Evolutionary conservation across 35 echinoderm and acorn worm species (phyloP).

Genomic region (Heliocidaris tuberculata): DNA sequence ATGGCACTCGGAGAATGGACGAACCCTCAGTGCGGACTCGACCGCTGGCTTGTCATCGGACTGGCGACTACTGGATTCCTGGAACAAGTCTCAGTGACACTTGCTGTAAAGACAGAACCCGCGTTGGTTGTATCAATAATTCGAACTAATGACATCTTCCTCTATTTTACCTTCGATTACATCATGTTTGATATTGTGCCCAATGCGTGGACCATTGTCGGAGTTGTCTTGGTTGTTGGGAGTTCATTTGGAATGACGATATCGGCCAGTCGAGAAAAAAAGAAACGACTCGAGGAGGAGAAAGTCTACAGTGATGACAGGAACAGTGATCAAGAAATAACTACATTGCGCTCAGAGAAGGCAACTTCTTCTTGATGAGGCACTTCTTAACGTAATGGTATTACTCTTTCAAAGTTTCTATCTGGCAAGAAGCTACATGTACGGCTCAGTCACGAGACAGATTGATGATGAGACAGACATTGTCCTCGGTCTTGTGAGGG

Average conservation of each 20-base stretch:
- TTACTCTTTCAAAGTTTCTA: too few species aligned
- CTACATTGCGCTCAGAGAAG: too few species aligned
- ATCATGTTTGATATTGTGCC: constrained; percentile 29
- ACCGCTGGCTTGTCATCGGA: neutral
- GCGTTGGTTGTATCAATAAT: constrained; percentile 33
- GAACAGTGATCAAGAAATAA: too few species aligned
- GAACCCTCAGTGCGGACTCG: constrained; percentile 23
- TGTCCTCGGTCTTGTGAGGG: too few species aligned
- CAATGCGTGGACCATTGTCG: neutral
- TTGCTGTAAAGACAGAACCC: constrained; percentile 15
- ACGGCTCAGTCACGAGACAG: too few species aligned
- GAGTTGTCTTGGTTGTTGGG: neutral
- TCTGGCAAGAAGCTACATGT: too few species aligned
- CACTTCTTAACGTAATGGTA: too few species aligned
- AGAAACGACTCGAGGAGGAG: neutral
- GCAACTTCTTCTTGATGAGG: too few species aligned
- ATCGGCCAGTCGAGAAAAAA: neutral
- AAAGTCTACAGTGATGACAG: neutral
- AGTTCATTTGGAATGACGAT: neutral
- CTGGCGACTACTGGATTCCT: constrained; percentile 11
- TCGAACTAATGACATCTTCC: constrained; percentile 33
- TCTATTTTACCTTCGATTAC: constrained; percentile 17
- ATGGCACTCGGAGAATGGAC: constrained; percentile 24
- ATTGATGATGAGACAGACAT: too few species aligned
- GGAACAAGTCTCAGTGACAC: constrained; percentile 30